phyloP scores from a whole-genome alignment of 1,140 invertebrate species.

The Pogonomyrmex californicus region DNA sequence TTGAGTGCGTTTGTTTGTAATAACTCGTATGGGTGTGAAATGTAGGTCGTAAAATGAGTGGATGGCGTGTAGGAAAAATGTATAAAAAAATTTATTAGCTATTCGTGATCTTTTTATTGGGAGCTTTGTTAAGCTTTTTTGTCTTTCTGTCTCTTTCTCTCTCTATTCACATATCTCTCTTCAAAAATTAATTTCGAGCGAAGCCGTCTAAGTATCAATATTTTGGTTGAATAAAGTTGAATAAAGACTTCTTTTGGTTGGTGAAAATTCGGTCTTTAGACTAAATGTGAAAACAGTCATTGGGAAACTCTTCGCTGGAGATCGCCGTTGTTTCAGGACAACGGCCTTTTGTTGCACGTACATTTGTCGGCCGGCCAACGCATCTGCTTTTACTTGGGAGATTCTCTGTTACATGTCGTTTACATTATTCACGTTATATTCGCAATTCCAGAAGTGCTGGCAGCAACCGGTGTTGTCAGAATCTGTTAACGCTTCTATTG shows the following conservation, averaged over 20 bases:
- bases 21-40: constrained; percentile 1
- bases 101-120: not conserved
- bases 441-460: constrained; percentile 28
- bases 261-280: not conserved
- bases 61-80: not conserved
- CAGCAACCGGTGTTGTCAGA: constrained; percentile 39
- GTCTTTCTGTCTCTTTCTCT: no score
- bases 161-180: not conserved
- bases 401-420: constrained; percentile 20
- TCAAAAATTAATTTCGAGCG: not conserved
- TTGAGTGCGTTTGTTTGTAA: constrained; percentile 8
- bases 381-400: constrained; percentile 53
- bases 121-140: not conserved
- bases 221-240: not conserved
- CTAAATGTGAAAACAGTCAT: constrained; percentile 46
- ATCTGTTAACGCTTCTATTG: constrained; percentile 9
- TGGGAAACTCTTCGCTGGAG: constrained; percentile 14
- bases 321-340: constrained; percentile 42
- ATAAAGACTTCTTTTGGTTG: not conserved
- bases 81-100: not conserved
- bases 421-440: constrained; percentile 53
- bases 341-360: constrained; percentile 48
- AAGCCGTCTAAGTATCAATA: not conserved
- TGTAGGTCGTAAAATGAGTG: not conserved
- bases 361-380: constrained; percentile 45